Base-by-base conservation (phyloP, 2,888 invertebrate species). In the Lagria hirta region DNA sequence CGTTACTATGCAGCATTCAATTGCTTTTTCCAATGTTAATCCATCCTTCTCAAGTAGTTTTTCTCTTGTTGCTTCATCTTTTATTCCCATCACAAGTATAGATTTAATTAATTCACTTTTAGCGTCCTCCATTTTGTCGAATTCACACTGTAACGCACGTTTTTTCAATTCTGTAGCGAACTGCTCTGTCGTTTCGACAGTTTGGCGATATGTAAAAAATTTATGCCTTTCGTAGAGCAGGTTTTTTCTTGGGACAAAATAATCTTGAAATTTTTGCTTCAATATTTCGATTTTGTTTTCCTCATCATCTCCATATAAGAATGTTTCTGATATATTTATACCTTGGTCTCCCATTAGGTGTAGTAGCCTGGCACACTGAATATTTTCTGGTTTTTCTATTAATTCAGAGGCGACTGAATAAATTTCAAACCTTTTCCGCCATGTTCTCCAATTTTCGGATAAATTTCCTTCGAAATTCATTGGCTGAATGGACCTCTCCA, bases 361-460 rank as follows among this genome's bases (percentile, higher is more conserved):
- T 8, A 59, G 36, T 7, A 58, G 36, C 40, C 44, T 34, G 8
- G 43, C 48, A 40, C 36, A 48, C 26, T 48, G 43, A 4, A 44
- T 30, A 16, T 26, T 8, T 42, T 55, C 54, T 10, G 11, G 18
- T 17, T 42, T 42, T 14, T 26, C 14, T 7, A 55, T 44, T 2
- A 52, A 29, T 15, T 54, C 59, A 7, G 52, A 43, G 6, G 58
- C 57, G 17, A 41, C 44, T 5, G 54, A 3, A 21, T 56, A 60
- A 12, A 57, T 37, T 26, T 51, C 48, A 27, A 55, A 58, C 10
- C 35, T 30, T 42, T 55, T 53, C 2, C 27, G 18, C 51, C 51
- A 60, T 40, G 37, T 52, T 13, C 43, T 51, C 55, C 55, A 60
- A 11, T 52, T 54, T 35, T 57, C 55, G 1, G 37, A n/a, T 10